phyloP scores from a whole-genome alignment of 2,888 invertebrate species.

The Anoplius nigerrimus region DNA sequence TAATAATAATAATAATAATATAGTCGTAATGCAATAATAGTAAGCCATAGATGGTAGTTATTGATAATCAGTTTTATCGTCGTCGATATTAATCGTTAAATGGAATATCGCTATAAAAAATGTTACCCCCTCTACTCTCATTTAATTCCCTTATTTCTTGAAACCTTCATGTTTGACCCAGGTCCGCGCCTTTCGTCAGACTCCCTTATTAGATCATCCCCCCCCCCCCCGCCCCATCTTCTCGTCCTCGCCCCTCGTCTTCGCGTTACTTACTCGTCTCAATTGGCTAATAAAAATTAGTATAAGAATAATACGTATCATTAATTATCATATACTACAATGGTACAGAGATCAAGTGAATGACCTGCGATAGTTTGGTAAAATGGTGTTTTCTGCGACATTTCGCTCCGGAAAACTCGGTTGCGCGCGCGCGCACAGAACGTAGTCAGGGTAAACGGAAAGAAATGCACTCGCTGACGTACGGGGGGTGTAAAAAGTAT shows the following conservation, averaged over 20 bases:
- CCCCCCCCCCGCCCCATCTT: slow-evolving; percentile 13
- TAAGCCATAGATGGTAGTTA: no score
- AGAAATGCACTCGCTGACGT: no score
- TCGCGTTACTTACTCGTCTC: slow-evolving; percentile 40
- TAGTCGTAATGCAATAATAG: slow-evolving; percentile 35
- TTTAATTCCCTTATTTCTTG: no score
- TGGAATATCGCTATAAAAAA: slow-evolving; percentile 61
- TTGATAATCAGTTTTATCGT: slow-evolving; percentile 24
- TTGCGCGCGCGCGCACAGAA: no score
- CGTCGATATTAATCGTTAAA: slow-evolving; percentile 49
- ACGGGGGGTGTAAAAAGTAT: not conserved
- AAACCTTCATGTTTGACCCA: no score
- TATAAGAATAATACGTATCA: slow-evolving; percentile 66
- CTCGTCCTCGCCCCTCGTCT: slow-evolving; percentile 28
- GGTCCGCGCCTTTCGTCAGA: slow-evolving; percentile 13
- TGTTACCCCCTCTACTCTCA: slow-evolving; percentile 31
- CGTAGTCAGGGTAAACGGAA: no score
- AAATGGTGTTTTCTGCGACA: slow-evolving; percentile 61
- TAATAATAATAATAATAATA: slow-evolving; percentile 51
- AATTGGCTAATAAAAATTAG: slow-evolving; percentile 70
- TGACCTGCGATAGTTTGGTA: slow-evolving; percentile 72
- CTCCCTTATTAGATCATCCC: slow-evolving; percentile 40
- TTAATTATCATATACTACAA: slow-evolving; percentile 65
- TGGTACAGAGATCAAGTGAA: slow-evolving; percentile 72
- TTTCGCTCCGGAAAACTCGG: slow-evolving; percentile 56